phyloP scores from a whole-genome alignment of 2,113 vertebrate genomes.

The Tragelaphus strepsiceros region DNA sequence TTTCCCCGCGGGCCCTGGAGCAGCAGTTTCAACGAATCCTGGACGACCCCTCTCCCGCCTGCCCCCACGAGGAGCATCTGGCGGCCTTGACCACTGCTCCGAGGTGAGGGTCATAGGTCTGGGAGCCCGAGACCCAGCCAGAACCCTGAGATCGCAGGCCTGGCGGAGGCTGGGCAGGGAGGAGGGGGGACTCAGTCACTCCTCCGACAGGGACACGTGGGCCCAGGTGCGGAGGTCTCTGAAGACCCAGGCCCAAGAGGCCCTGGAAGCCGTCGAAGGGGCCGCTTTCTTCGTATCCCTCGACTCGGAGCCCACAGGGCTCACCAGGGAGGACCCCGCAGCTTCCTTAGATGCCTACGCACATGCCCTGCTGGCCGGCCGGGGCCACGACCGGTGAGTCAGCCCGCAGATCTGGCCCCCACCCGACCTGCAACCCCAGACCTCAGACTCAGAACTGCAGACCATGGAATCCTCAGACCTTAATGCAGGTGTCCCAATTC shows the following conservation, averaged over 20 bases:
- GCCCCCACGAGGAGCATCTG: constrained; percentile 85
- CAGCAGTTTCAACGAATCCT: constrained; percentile 89
- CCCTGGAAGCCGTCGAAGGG: constrained; percentile 87
- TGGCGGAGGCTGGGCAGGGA: rapidly evolving
- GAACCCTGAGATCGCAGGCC: rapidly evolving
- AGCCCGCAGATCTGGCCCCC: rapidly evolving
- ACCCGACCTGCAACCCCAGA: background rate
- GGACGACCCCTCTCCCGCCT: constrained; percentile 81
- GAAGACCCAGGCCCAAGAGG: constrained; percentile 79
- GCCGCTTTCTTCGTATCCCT: constrained; percentile 90
- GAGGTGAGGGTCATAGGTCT: constrained; percentile 74
- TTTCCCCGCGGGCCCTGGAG: constrained; percentile 87
- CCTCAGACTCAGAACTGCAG: background rate
- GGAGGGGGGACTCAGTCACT: background rate
- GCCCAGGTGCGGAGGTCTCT: constrained; percentile 84
- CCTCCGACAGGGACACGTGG: constrained; percentile 84
- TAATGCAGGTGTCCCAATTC: background rate
- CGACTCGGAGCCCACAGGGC: constrained; percentile 85
- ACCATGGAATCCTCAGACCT: background rate
- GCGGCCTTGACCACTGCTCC: constrained; percentile 88
- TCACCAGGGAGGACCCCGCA: constrained; percentile 81
- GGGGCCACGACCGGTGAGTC: constrained; percentile 88
- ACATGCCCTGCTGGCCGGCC: constrained; percentile 88
- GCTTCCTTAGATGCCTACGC: constrained; percentile 85
- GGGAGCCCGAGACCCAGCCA: rapidly evolving